Conservation (phyloP, 1,140 invertebrate genomes). For the Euschistus heros region DNA sequence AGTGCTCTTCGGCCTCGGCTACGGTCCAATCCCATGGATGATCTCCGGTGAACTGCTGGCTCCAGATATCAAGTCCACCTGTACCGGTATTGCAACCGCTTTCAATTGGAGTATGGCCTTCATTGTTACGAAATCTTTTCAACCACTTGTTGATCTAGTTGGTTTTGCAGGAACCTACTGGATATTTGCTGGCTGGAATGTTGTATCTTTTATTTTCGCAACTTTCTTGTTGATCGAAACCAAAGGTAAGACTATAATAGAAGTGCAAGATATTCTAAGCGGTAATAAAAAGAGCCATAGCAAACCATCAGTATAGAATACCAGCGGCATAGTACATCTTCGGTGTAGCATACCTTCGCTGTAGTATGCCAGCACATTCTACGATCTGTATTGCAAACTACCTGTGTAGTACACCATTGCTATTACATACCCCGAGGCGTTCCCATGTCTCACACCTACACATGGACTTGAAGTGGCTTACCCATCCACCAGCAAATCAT, state of each 20-base stretch:
- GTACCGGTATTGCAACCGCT: slow-evolving; percentile 61
- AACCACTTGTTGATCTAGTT: slow-evolving; percentile 44
- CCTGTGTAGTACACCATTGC: too few species aligned
- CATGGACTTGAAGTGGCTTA: too few species aligned
- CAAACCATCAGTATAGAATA: too few species aligned
- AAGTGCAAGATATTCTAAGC: slow-evolving; percentile 58
- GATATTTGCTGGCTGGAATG: slow-evolving; percentile 67
- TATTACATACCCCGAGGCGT: too few species aligned
- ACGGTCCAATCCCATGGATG: slow-evolving; percentile 74
- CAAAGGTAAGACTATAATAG: slow-evolving; percentile 74
- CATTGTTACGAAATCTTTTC: slow-evolving; percentile 68
- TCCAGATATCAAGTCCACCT: slow-evolving; percentile 63
- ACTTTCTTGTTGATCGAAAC: slow-evolving; percentile 77
- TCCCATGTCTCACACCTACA: too few species aligned
- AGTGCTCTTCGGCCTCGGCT: slow-evolving; percentile 42
- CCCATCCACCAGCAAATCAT: too few species aligned
- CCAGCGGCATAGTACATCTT: too few species aligned
- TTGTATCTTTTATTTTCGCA: slow-evolving; percentile 56
- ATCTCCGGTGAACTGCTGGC: slow-evolving; percentile 66
- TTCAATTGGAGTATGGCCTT: slow-evolving; percentile 75
- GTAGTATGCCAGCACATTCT: too few species aligned
- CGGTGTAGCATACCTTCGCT: too few species aligned
- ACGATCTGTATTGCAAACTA: too few species aligned
- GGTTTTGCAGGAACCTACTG: slow-evolving; percentile 69
- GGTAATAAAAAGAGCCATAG: slow-evolving; percentile 24